These are phyloP conservation scores for Oceanodroma leucorhoa DNA, from an alignment of 2,797 vertebrate species.

Conservation along the genomic window DNA sequence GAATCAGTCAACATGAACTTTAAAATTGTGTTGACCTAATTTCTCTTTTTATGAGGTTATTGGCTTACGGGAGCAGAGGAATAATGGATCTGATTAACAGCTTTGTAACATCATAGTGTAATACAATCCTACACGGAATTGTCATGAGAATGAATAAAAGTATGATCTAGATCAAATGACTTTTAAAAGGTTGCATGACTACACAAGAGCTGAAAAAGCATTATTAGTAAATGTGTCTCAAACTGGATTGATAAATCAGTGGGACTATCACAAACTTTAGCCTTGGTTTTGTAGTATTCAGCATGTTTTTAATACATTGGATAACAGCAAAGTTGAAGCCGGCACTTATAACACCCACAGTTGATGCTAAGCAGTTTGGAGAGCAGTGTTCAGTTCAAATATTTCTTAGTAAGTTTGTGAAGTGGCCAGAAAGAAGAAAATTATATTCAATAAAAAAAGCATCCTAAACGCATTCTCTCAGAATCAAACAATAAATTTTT, in stretches of 20 bases:
- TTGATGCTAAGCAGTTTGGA: neutral
- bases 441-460: neutral
- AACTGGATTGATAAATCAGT: neutral
- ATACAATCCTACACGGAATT: neutral
- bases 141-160: neutral
- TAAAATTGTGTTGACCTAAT: neutral
- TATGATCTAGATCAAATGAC: neutral
- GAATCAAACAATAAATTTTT: neutral
- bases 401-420: neutral
- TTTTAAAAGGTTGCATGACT: neutral
- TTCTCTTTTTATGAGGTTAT: neutral
- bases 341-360: neutral
- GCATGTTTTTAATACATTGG: neutral
- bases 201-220: neutral
- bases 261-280: neutral
- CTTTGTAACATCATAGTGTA: neutral
- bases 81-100: neutral
- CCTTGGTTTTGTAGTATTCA: neutral
- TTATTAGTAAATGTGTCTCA: neutral
- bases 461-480: neutral
- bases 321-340: neutral
- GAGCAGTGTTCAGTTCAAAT: neutral
- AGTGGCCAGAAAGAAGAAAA: neutral
- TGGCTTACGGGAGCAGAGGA: neutral
- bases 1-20: neutral